phyloP scores from a whole-genome alignment of 2,888 invertebrate genomes.

The Meganola albula region DNA sequence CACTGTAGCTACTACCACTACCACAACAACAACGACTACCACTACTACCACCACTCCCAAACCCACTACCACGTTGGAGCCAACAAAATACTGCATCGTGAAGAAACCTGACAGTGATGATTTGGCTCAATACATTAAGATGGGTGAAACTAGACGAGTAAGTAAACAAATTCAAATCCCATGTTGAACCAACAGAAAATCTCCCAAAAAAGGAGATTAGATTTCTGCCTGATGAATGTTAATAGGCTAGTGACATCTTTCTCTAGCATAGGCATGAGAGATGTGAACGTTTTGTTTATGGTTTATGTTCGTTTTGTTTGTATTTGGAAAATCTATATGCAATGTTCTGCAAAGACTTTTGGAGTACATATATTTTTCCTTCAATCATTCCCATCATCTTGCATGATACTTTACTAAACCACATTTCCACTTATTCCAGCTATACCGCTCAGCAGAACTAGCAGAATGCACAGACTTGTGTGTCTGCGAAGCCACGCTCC shows the following conservation, averaged over 20 bases:
- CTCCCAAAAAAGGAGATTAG: too few relatives aligned
- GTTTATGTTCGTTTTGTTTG: too few relatives aligned
- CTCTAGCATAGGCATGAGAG: too few relatives aligned
- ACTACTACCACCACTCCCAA: slow-evolving; percentile 70
- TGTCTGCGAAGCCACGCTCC: slow-evolving; percentile 86
- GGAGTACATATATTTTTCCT: too few relatives aligned
- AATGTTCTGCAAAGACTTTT: too few relatives aligned
- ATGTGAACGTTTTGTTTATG: too few relatives aligned
- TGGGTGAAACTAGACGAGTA: slow-evolving; percentile 91
- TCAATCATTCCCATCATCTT: too few relatives aligned
- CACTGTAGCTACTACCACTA: slow-evolving; percentile 46
- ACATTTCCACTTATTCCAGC: too few relatives aligned
- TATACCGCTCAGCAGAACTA: slow-evolving; percentile 89
- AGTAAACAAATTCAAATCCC: slow-evolving; percentile 37
- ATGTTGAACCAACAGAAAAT: neutral
- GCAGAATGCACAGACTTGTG: slow-evolving; percentile 93
- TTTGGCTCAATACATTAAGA: slow-evolving; percentile 85
- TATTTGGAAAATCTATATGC: too few relatives aligned
- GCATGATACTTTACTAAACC: too few relatives aligned
- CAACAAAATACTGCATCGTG: slow-evolving; percentile 86
- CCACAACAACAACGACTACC: slow-evolving; percentile 61
- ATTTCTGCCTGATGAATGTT: too few relatives aligned
- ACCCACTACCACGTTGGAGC: slow-evolving; percentile 78
- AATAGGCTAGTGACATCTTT: too few relatives aligned
- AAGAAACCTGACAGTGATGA: slow-evolving; percentile 89